These are phyloP conservation scores for Tarsius wallacei DNA, from an alignment of 2,797 vertebrate genomes.

Conservation along the genomic window DNA sequence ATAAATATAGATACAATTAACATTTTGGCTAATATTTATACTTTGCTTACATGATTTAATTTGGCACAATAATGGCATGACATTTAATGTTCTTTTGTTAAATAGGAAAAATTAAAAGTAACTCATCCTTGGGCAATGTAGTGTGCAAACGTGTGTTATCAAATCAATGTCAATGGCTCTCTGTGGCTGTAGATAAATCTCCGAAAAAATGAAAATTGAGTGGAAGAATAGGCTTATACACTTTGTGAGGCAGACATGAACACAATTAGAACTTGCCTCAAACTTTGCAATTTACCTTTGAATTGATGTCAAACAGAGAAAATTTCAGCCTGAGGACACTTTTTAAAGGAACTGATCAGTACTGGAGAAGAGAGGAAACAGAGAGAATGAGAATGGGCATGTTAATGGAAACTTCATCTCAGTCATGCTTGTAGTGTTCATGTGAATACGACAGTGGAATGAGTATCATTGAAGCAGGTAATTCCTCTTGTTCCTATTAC, in stretches of 20 bases:
- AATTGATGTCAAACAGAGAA: slow-evolving; percentile 75
- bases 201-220: slow-evolving; percentile 37
- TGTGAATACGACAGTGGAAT: neutral
- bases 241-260: neutral
- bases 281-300: slow-evolving; percentile 66
- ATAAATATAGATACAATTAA: neutral
- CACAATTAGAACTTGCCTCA: slow-evolving; percentile 57
- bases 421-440: neutral
- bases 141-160: neutral
- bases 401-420: slow-evolving; percentile 24
- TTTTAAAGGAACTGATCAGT: slow-evolving; percentile 49
- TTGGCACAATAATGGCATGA: neutral
- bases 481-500: slow-evolving; percentile 70
- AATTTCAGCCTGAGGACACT: slow-evolving; percentile 69
- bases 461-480: slow-evolving; percentile 56
- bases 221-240: neutral
- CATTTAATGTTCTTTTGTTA: neutral
- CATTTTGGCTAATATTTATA: neutral
- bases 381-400: neutral
- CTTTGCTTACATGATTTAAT: neutral
- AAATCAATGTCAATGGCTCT: neutral
- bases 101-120: slow-evolving; percentile 45
- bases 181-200: neutral
- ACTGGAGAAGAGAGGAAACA: slow-evolving; percentile 9
- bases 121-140: neutral